Evolutionary conservation across 2,888 invertebrate genomes (phyloP).

Genomic region (Pachliopta kotzebuea): DNA sequence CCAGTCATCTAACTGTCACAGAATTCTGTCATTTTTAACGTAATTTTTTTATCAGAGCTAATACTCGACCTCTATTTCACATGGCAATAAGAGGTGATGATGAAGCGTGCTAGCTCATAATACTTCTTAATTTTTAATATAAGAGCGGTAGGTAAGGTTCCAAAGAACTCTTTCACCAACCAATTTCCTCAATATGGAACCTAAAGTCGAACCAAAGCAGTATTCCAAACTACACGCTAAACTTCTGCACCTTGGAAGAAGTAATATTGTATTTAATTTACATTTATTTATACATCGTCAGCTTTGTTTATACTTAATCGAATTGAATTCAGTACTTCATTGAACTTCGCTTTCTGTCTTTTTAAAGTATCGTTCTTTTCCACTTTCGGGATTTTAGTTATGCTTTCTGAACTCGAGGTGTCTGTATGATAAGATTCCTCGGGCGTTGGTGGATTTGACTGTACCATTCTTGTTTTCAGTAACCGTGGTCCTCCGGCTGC

Average conservation of each 20-base stretch:
- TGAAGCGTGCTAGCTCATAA: no score
- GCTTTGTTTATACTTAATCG: constrained; percentile 62
- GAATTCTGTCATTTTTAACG: background rate
- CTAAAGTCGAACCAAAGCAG: no score
- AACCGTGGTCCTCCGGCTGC: constrained; percentile 59
- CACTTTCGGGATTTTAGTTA: constrained; percentile 59
- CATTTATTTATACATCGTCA: constrained; percentile 51
- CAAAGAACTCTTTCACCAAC: no score
- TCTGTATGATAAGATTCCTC: constrained; percentile 63
- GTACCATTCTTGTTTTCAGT: constrained; percentile 57
- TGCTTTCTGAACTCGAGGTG: constrained; percentile 58
- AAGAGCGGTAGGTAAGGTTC: no score
- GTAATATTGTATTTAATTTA: background rate
- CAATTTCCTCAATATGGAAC: no score
- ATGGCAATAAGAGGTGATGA: no score
- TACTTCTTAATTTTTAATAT: no score
- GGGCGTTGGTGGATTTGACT: constrained; percentile 63
- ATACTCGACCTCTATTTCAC: no score
- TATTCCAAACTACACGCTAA: no score
- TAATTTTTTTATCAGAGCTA: background rate
- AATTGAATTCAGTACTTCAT: constrained; percentile 69
- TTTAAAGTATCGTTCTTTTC: constrained; percentile 72
- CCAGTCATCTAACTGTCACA: background rate
- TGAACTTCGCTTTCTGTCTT: constrained; percentile 66
- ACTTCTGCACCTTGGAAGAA: no score